A percentile compares a stretch with the other conserved stretches of the same genome.
These are phyloP conservation scores for Sympetrum striolatum DNA, from an alignment of 2,888 invertebrate species.

Conservation along the genomic window DNA sequence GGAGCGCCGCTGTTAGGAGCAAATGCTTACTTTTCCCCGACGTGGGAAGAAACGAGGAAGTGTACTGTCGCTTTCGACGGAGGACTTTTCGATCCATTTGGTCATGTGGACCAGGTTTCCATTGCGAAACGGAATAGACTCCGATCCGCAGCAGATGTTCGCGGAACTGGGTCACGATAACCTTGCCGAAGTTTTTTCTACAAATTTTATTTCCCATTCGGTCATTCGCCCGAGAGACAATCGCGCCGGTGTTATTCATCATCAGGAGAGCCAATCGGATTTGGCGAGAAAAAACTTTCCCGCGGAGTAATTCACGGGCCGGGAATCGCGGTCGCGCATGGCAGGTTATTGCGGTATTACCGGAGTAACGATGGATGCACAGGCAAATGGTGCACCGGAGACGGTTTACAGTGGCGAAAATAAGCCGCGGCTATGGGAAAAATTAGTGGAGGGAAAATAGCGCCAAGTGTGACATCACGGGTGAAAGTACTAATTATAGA, in stretches of 20 bases:
- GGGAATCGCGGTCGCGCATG: no score
- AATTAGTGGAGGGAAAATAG: no score
- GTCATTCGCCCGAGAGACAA: constrained; percentile 16
- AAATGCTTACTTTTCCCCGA: background rate
- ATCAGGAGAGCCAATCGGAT: background rate
- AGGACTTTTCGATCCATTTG: background rate
- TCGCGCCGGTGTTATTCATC: constrained; percentile 8
- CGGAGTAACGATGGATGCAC: no score
- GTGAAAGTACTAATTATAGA: no score
- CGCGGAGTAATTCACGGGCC: background rate
- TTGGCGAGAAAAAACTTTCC: constrained; percentile 6
- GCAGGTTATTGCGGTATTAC: no score
- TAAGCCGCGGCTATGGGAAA: no score
- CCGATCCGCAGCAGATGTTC: background rate
- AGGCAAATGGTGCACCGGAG: no score
- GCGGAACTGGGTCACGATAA: constrained; percentile 3
- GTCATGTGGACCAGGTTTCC: background rate
- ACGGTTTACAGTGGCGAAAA: no score
- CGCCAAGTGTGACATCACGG: no score
- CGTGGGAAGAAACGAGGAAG: background rate
- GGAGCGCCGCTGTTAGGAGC: background rate
- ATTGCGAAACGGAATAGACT: background rate
- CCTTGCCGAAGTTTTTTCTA: background rate
- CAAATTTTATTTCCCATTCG: background rate
- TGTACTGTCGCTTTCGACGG: background rate